These are phyloP conservation scores for Paralichthys olivaceus DNA, from an alignment of 2,113 vertebrate species.

Conservation along the genomic window DNA sequence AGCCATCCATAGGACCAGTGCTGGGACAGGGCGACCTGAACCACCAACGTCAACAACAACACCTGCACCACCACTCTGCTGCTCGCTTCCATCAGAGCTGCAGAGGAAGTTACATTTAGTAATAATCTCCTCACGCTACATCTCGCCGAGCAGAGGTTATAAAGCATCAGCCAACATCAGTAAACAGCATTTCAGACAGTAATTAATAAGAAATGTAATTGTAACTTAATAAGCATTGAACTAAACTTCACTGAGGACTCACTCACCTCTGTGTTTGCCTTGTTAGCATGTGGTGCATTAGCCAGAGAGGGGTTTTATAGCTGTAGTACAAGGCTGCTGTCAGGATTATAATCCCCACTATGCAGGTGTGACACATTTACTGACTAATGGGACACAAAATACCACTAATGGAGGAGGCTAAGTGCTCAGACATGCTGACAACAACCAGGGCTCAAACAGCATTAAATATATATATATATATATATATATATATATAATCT, in stretches of 20 bases:
- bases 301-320: constrained; percentile 75
- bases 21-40: constrained; percentile 79
- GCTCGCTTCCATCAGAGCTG: constrained; percentile 76
- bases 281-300: constrained; percentile 72
- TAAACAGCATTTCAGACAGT: constrained; percentile 46
- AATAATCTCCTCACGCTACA: constrained; percentile 35
- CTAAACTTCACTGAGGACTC: constrained; percentile 34
- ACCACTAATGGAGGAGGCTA: constrained; percentile 72
- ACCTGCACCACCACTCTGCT: constrained; percentile 75
- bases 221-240: constrained; percentile 55
- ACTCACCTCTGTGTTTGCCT: constrained; percentile 75
- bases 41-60: constrained; percentile 77
- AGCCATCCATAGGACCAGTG: constrained; percentile 87
- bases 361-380: constrained; percentile 80
- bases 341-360: constrained; percentile 80
- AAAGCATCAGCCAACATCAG: constrained; percentile 37
- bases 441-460: constrained; percentile 59
- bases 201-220: constrained; percentile 60
- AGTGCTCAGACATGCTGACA: constrained; percentile 72
- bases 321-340: constrained; percentile 57
- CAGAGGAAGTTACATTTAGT: constrained; percentile 52
- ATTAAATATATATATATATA: constrained; percentile 62
- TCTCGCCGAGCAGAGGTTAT: constrained; percentile 24
- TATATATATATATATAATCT: constrained; percentile 14
- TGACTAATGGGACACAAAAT: constrained; percentile 76